Percentiles rank a stretch among this genome's conserved stretches.
phyloP scores from a whole-genome alignment of 1,140 invertebrate species.

The Drosophila setifemur region DNA sequence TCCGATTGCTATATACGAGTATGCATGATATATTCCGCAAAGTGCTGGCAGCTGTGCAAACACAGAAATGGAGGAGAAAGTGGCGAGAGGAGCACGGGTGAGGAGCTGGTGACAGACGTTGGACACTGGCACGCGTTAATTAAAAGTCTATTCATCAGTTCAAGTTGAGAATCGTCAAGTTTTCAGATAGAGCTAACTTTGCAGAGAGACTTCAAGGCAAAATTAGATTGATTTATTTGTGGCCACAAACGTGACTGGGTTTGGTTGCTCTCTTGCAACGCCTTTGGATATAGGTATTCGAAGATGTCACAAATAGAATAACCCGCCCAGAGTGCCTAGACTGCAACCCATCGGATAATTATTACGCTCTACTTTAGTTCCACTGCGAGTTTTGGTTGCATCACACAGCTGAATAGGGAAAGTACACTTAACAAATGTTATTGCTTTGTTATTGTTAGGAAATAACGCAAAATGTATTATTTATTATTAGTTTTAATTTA shows the following conservation, averaged over 20 bases:
- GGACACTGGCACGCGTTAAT: constrained; percentile 31
- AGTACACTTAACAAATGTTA: not conserved
- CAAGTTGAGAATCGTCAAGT: not conserved
- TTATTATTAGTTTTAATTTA: no score
- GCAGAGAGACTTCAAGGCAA: not conserved
- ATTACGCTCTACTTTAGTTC: constrained; percentile 3
- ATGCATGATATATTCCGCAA: constrained; percentile 8
- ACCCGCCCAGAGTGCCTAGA: not conserved
- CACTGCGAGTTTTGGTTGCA: constrained; percentile 16
- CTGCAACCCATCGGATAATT: constrained; percentile 6
- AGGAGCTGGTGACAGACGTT: constrained; percentile 22
- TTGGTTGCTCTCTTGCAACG: not conserved
- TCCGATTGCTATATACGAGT: not conserved
- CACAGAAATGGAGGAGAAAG: not conserved
- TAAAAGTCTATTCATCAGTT: constrained; percentile 43
- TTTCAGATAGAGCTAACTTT: constrained; percentile 20
- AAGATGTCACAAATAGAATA: constrained; percentile 10
- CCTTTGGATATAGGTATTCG: not conserved
- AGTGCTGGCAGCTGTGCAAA: constrained; percentile 39
- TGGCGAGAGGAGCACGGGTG: not conserved
- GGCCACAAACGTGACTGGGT: not conserved
- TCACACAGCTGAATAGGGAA: not conserved
- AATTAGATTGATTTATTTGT: constrained; percentile 37
- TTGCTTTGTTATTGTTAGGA: no score
- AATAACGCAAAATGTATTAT: no score